Evolutionary conservation across 2,888 invertebrate species (phyloP), one percentile per base, ranked within the genome.

Genomic region (Lasioglossum marginatum): DNA sequence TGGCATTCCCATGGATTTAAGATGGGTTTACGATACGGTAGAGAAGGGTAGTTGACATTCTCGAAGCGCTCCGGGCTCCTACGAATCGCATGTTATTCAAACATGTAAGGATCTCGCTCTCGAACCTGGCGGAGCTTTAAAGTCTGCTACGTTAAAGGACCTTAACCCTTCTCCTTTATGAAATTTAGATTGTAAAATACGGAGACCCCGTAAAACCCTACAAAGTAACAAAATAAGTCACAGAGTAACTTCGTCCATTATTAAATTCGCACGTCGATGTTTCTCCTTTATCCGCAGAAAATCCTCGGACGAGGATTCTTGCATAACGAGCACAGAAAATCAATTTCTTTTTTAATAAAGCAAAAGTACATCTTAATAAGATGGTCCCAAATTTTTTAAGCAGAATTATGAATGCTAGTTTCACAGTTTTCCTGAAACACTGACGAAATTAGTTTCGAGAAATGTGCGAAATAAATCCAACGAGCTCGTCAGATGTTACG

Each of bases 1-100:
- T 63, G 60, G 76, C 76, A 60, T 76, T 76, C 63, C 60, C 63
- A 76, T 76, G 76, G 76, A 76, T 76, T 76, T 76, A 76, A 76
- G 76, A 57, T 76, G 63, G 76, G 40, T 57, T 76, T 76, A 76
- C 63, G 76, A 76, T 76, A 76, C 76, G 76, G 60, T 27, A 45
- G 63, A 27, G 76, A 60, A 63, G 37, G 76, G 40, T 76, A 76
- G 76, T 76, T 76, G 76, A 57, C 76, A 76, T 76, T 76, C 76
- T 60, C 43, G 43, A 31, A 23, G 63, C 43, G 57, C 43, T 31
- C 19, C 31, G 10, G 60, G 43, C 43, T 60, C 43, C 52, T 27
- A 19, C 40, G 76, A 76, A 76, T 76, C 63, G 52, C 43, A 63
- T 63, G 60, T 76, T 63, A 63, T 43, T 43, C 63, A 31, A 63